Base-by-base conservation (phyloP, 2,888 invertebrate species). In the Emesis furor region DNA sequence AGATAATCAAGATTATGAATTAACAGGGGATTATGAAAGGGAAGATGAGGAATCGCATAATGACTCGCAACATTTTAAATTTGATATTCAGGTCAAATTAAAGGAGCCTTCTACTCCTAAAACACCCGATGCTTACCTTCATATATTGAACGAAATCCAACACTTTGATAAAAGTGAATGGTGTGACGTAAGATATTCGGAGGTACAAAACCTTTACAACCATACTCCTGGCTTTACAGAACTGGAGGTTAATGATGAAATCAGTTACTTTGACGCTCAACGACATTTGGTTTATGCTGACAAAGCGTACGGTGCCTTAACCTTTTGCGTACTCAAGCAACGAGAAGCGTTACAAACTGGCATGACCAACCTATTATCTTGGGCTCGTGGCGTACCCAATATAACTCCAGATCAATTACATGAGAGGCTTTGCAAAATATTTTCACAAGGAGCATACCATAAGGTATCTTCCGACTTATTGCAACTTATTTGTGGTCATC, bases 401-500 rank as follows among this genome's bases (percentile, higher is more conserved):
- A 39, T 39, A 39, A 37, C 10, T 1, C 35, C 35, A 37, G 17
- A 17, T 2, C 69, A 69, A 46, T 14, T 46, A 39, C 71, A 71
- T 5, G 71, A 12, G 10, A 30, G 51, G 32, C 30, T 72, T 17
- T 10, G 17, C 1, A n/a, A 51, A 32, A 32, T 71, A 1, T 71
- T 71, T 5, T 42, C 24, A 6, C 17, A 71, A 7, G 72, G 72
- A 14, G 51, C 17, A 12, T 72, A 42, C 8, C 32, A 72, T 46
- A 46, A 42, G 2, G 14, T 46, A 30, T 72, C 72, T 5, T 72
- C 72, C 6, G 72, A 72, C 46, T 46, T 72, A n/a, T 24, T 46
- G 14, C 72, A 83, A 59, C 74, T 83, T 55, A 14, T 74, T 12
- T 83, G 77, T 17, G 83, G 80, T 32, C 78, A 80, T 30, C 62